Conservation (phyloP, 2,113 vertebrate species). For the Mirza zaza region DNA sequence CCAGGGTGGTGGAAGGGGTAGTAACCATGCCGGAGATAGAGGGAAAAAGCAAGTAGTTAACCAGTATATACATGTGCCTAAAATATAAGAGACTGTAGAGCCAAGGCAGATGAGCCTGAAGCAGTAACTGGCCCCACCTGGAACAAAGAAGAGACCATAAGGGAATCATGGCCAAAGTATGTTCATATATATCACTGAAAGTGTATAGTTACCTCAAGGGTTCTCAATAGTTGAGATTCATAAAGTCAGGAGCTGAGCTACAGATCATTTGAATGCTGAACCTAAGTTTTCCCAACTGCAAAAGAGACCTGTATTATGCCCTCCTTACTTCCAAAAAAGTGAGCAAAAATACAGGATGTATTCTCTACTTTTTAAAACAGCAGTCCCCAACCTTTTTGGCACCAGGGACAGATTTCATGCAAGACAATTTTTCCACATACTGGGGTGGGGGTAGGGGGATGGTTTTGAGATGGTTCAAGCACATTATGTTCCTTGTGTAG, state of each 20-base stretch:
- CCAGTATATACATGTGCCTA: background rate
- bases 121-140: background rate
- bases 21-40: background rate
- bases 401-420: too few species aligned
- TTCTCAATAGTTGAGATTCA: conserved; percentile 7
- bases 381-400: too few species aligned
- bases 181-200: background rate
- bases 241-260: background rate
- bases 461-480: too few species aligned
- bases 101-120: background rate
- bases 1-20: background rate
- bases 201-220: background rate
- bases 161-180: background rate
- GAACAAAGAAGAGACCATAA: background rate
- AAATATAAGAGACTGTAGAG: background rate
- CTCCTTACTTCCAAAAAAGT: background rate
- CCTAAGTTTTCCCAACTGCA: conserved; percentile 18
- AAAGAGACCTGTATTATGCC: background rate
- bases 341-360: background rate
- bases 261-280: background rate
- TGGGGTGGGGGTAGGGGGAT: too few species aligned
- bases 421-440: too few species aligned
- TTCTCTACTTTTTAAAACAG: conserved; percentile 10
- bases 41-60: background rate
- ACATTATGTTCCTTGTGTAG: too few species aligned